Evolutionary conservation across 2,113 vertebrate genomes (phyloP), one percentile per base, ranked within the genome.

Genomic region (Eolophus roseicapilla): DNA sequence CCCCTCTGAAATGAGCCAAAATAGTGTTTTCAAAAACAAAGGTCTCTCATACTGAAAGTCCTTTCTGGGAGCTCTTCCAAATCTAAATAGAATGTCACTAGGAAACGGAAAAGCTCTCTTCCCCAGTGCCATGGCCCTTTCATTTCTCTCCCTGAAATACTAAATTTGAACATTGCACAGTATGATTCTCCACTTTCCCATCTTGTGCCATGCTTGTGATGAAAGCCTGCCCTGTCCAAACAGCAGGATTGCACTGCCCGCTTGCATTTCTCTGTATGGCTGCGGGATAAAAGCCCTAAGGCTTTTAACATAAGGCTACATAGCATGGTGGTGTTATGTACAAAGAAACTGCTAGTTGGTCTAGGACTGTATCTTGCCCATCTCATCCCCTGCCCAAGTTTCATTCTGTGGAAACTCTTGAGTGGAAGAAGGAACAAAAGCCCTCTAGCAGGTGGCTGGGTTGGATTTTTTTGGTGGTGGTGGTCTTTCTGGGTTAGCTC

Each of bases 31-130:
- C 80, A 73, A 69, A 94, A 92, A 64, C 83, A 95, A 95, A 94
- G 88, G 83, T 90, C 90, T 88, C 86, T 93, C 93, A 68, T 90
- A 79, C 55, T 93, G 93, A 50, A 85, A 90, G 73, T 86, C 93
- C 77, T 92, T 94, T 96, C 95, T 93, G 95, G 96, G 93, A 96
- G 33, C 86, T 64, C 50, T 95, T 97, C 92, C 95, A 96, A 83
- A 71, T 95, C 88, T 92, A 95, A 97, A 95, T 75, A 43, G 80
- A 92, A 77, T 95, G 88, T 90, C 93, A 78, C 86, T 94, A 96
- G 73, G 90, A 96, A 88, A 95, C 73, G 71, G 65, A 65, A 93
- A 94, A 88, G 69, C 68, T 94, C 76, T 86, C 69, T 90, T 94
- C 92, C 80, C 88, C 80, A 71, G 37, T 60, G 76, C 74, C 80